Evolutionary conservation across 37 sponge, comb jelly and placozoan species (phyloP).

Genomic region (Cladorhizidae sp.): DNA sequence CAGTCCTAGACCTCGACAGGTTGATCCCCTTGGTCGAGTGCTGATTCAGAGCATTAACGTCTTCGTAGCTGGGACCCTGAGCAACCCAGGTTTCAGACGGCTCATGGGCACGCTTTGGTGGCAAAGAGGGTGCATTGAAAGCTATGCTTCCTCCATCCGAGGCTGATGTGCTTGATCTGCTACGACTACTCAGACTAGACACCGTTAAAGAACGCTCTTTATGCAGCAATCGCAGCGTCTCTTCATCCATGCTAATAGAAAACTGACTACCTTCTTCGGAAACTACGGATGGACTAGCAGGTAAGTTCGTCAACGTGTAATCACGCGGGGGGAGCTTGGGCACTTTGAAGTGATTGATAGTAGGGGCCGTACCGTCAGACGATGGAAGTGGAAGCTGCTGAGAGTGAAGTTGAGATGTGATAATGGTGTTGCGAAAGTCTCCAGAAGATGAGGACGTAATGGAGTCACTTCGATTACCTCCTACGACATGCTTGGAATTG

Average conservation of each 20-base stretch:
- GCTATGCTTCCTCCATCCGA: no score
- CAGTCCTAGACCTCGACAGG: background rate
- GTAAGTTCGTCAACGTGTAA: background rate
- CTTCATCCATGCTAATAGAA: background rate
- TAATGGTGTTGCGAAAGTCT: background rate
- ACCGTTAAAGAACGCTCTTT: background rate
- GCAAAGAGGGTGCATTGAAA: background rate
- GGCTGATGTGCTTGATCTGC: no score
- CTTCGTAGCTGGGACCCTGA: constrained; percentile 1
- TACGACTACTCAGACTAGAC: no score
- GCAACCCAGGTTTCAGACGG: constrained; percentile 5
- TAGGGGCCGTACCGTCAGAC: no score
- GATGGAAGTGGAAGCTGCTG: no score
- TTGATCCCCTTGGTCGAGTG: background rate
- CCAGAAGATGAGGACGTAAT: background rate
- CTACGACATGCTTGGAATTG: background rate
- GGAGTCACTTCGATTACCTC: background rate
- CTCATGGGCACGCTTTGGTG: background rate
- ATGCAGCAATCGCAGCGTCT: background rate
- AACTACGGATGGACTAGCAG: background rate
- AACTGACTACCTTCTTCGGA: no score
- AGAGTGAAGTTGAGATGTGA: no score
- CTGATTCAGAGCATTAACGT: background rate
- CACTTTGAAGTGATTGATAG: background rate
- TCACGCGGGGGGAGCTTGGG: background rate